phyloP scores from a whole-genome alignment of 2,888 invertebrate genomes.

The Lepas anatifera region DNA sequence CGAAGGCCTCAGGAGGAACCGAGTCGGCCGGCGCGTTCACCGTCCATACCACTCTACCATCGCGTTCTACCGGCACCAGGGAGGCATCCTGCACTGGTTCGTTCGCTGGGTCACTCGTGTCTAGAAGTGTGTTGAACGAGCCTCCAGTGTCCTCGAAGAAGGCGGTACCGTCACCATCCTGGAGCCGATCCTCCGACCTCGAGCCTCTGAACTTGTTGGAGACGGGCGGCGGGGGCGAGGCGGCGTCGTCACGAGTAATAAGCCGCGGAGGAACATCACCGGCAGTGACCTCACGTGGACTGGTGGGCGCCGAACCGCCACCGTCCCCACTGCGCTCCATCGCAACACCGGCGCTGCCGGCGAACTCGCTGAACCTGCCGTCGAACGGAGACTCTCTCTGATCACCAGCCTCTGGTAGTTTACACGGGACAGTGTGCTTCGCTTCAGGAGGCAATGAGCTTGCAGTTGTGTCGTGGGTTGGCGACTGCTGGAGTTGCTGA shows the following conservation, averaged over 20 bases:
- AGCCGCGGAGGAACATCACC: constrained; percentile 39
- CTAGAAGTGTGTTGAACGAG: constrained; percentile 77
- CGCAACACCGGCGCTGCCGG: constrained; percentile 35
- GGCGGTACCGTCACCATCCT: constrained; percentile 60
- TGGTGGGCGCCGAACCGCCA: constrained; percentile 18
- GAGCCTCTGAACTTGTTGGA: constrained; percentile 75
- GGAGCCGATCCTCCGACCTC: constrained; percentile 82
- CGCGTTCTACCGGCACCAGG: constrained; percentile 26
- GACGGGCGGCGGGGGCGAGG: constrained; percentile 33
- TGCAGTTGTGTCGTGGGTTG: too few relatives aligned
- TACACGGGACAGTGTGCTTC: too few relatives aligned
- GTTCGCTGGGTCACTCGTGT: constrained; percentile 51
- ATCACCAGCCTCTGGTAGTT: too few relatives aligned
- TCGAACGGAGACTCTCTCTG: too few relatives aligned
- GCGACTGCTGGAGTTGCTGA: too few relatives aligned
- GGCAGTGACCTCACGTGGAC: constrained; percentile 24
- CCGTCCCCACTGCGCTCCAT: constrained; percentile 11
- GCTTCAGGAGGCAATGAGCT: too few relatives aligned
- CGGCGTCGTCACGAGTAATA: constrained; percentile 27
- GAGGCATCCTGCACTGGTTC: too few relatives aligned
- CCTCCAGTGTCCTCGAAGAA: constrained; percentile 40
- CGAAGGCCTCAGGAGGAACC: not conserved
- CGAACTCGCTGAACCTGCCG: constrained; percentile 47
- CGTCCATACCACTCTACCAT: constrained; percentile 30
- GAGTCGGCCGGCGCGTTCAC: constrained; percentile 14